A percentile compares a stretch with the other conserved stretches of the same genome.
Conservation (phyloP, 35 echinoderm and acorn worm genomes). For the Hemicentrotus pulcherrimus region DNA sequence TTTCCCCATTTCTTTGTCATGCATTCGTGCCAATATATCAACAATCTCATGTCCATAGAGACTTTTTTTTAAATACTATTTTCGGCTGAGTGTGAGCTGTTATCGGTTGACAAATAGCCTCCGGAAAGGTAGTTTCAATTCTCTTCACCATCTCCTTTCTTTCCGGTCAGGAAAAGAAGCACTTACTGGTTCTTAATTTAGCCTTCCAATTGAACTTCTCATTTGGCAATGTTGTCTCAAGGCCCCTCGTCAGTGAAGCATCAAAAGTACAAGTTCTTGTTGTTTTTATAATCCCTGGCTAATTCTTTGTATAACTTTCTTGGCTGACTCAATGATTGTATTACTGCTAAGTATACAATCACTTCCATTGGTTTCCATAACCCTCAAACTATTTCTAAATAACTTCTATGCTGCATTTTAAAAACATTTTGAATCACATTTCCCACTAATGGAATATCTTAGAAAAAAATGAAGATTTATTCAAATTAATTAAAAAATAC, state of each 20-base stretch:
- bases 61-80: not conserved
- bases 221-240: not conserved
- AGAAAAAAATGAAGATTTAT: not conserved
- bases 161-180: slow-evolving; percentile 8
- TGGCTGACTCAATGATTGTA: too few relatives aligned
- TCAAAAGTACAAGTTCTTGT: too few relatives aligned
- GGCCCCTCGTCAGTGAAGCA: not conserved
- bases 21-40: not conserved
- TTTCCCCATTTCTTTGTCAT: not conserved
- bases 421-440: too few relatives aligned
- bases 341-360: too few relatives aligned
- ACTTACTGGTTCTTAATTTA: not conserved
- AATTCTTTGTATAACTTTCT: too few relatives aligned
- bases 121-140: not conserved
- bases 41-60: not conserved
- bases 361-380: too few relatives aligned
- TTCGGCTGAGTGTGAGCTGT: not conserved
- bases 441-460: too few relatives aligned
- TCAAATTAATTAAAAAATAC: not conserved
- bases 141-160: not conserved
- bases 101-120: not conserved
- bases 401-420: too few relatives aligned
- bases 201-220: not conserved
- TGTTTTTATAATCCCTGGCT: too few relatives aligned
- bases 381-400: too few relatives aligned